Percentiles rank a stretch among this genome's conserved stretches.
phyloP scores from a whole-genome alignment of 2,797 vertebrate genomes.

The Salmo trutta region DNA sequence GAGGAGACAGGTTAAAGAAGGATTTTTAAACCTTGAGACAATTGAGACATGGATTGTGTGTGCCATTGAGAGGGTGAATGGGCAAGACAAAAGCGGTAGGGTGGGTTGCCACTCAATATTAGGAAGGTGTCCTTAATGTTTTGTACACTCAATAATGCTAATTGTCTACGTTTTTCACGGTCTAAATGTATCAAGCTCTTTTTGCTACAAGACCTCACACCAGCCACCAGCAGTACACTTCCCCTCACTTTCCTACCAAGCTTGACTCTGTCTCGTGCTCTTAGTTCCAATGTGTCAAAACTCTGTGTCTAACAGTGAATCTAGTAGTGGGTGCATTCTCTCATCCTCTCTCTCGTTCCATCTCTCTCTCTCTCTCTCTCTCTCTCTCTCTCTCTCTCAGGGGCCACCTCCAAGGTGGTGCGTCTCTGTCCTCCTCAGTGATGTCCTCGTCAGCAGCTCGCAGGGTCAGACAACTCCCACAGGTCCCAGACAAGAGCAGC shows the following conservation, averaged over 20 bases:
- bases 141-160: background rate
- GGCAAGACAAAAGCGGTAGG: too few species aligned
- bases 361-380: slow-evolving; percentile 21
- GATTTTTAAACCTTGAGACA: too few species aligned
- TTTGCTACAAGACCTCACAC: background rate
- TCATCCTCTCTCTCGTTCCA: background rate
- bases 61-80: too few species aligned
- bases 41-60: too few species aligned
- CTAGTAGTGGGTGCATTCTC: background rate
- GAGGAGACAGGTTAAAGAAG: too few species aligned
- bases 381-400: slow-evolving; percentile 66
- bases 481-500: slow-evolving; percentile 92
- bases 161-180: background rate
- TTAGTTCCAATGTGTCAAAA: background rate
- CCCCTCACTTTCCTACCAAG: background rate
- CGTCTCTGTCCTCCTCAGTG: slow-evolving; percentile 82
- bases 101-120: too few species aligned
- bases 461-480: slow-evolving; percentile 91
- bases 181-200: background rate
- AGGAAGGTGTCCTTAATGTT: background rate
- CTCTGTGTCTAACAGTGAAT: background rate
- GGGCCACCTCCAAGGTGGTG: slow-evolving; percentile 82
- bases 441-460: slow-evolving; percentile 80
- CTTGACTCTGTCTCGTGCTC: background rate
- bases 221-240: background rate